A percentile compares a stretch with the other conserved stretches of the same genome.
Evolutionary conservation across 2,797 vertebrate genomes (phyloP).

Genomic region (Enteromius viviparus): DNA sequence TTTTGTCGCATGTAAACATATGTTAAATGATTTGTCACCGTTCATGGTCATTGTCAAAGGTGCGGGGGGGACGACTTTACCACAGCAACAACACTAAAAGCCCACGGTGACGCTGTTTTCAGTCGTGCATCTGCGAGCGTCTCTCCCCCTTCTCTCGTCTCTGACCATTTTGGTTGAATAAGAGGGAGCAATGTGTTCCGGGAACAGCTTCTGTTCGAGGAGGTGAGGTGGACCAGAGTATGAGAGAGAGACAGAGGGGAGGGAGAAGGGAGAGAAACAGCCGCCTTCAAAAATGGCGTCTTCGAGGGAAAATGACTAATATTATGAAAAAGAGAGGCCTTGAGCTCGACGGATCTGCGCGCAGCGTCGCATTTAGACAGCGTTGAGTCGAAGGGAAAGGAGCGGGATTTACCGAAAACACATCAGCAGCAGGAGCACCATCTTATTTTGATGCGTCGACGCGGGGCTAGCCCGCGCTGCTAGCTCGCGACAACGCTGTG

Average conservation of each 20-base stretch:
- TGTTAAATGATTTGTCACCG: background rate
- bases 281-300: constrained; percentile 88
- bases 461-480: constrained; percentile 60
- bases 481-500: constrained; percentile 61
- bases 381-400: constrained; percentile 49
- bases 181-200: constrained; percentile 41
- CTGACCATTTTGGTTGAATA: constrained; percentile 29
- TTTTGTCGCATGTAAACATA: background rate
- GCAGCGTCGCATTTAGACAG: background rate
- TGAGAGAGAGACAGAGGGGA: constrained; percentile 63
- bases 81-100: background rate
- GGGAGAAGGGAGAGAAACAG: constrained; percentile 73
- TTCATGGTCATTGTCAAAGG: constrained; percentile 35
- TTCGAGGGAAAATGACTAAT: constrained; percentile 81
- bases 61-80: background rate
- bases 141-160: constrained; percentile 35
- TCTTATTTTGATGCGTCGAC: constrained; percentile 83
- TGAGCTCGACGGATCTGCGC: constrained; percentile 54
- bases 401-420: constrained; percentile 57
- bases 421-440: constrained; percentile 59
- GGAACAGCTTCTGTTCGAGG: constrained; percentile 41
- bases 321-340: constrained; percentile 77
- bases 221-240: constrained; percentile 48
- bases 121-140: constrained; percentile 18
- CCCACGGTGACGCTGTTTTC: constrained; percentile 8